Conservation (phyloP, 2,797 vertebrate genomes). For the Coreius guichenoti region DNA sequence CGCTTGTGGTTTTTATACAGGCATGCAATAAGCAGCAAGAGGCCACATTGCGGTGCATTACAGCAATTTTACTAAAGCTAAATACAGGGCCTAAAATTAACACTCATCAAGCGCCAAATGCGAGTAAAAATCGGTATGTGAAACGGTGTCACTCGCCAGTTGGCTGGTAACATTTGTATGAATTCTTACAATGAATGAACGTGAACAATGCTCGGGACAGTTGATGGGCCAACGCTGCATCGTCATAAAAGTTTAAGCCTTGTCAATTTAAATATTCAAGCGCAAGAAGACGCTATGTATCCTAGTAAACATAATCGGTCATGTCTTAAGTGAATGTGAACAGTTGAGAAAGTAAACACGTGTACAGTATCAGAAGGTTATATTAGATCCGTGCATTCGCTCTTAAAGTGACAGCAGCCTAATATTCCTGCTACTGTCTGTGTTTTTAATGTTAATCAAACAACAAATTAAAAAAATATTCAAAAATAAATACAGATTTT, state of each 20-base stretch:
- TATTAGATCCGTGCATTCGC: background rate
- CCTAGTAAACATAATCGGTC: background rate
- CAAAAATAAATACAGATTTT: no score
- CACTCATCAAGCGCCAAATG: no score
- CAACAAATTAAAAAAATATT: no score
- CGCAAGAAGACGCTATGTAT: background rate
- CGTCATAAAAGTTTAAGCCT: no score
- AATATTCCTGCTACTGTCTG: background rate
- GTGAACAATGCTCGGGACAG: no score
- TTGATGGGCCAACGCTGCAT: no score
- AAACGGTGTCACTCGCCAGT: no score
- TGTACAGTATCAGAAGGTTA: background rate
- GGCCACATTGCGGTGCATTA: background rate
- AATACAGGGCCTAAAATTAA: background rate
- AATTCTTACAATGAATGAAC: no score
- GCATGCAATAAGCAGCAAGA: background rate
- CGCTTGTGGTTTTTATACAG: conserved; percentile 44
- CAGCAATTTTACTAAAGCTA: background rate
- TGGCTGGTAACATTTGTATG: no score
- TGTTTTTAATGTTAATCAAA: background rate
- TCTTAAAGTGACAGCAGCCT: background rate
- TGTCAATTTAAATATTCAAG: background rate
- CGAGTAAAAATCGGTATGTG: no score
- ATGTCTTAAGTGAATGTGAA: background rate
- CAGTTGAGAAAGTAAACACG: background rate